Evolutionary conservation across 2,113 vertebrate species (phyloP), one percentile per base, ranked within the genome.

Genomic region (Tetraodon nigroviridis): DNA sequence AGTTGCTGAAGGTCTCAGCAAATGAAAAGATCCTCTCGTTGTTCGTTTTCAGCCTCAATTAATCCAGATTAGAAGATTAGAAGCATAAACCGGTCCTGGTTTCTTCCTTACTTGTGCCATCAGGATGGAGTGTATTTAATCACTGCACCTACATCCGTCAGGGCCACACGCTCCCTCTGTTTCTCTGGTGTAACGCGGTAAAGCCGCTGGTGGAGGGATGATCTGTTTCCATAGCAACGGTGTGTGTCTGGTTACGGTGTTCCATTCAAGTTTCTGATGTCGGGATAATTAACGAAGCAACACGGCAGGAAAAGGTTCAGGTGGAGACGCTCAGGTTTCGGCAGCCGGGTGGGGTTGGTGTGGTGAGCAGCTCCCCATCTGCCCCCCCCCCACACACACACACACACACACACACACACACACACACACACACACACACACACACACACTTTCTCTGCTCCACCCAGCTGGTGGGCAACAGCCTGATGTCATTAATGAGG

Each of bases 331-430:
- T 37, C 12, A 12, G 32, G 2, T 8, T 37, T 37, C 21, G 55
- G 19, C 46, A 47, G 49, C n/a, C 24, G 24, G 21, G 40, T 49
- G 59, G 58, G 53, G 54, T 1, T 3, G 61, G 66, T 48, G 47
- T 69, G 67, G 75, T 58, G 3, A 64, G 56, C 51, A 75, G 82
- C 78, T 87, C 84, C 80, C 64, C 57, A 54, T 84, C 84, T 82
- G 16, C n/a, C n/a, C n/a, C n/a, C n/a, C n/a, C n/a, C n/a, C n/a
- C n/a, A n/a, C n/a, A n/a, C n/a, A n/a, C 55, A 65, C 62, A 61
- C 61, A 58, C 66, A 64, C 51, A 58, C 57, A 60, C 57, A 40
- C 41, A 54, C 57, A 63, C 61, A 62, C 47, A 19, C 56, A 27
- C 32, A 58, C 69, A 60, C 61, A 50, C 58, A 24, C 21, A 12